These are phyloP conservation scores for Melospiza melodia DNA, from an alignment of 2,113 vertebrate species.

Conservation along the genomic window DNA sequence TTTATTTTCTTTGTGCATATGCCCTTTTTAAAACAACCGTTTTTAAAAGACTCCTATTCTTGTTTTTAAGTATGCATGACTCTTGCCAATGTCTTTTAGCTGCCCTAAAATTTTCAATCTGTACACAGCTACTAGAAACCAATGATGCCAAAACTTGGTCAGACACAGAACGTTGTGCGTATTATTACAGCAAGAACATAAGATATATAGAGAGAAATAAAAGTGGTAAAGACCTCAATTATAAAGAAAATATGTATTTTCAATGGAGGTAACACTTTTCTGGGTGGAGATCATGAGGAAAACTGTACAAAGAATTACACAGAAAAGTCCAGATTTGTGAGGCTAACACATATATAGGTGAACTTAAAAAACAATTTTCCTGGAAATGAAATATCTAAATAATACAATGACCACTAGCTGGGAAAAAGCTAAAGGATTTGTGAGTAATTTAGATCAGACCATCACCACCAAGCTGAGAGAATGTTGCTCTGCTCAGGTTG, in stretches of 20 bases:
- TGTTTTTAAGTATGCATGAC: background rate
- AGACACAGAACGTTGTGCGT: background rate
- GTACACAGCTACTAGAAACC: background rate
- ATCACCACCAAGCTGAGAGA: background rate
- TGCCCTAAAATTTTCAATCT: background rate
- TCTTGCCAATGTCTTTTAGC: background rate
- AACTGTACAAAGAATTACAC: background rate
- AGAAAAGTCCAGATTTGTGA: background rate
- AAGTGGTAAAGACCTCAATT: background rate
- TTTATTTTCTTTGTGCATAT: background rate
- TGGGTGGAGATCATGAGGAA: background rate
- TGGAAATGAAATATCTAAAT: background rate
- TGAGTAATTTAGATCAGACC: background rate
- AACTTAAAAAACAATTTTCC: background rate
- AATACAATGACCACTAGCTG: background rate
- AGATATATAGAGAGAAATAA: background rate
- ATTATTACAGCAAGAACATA: background rate
- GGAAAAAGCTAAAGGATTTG: background rate
- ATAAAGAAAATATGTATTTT: background rate
- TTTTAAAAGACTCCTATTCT: background rate
- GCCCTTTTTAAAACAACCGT: background rate
- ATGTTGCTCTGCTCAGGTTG: background rate
- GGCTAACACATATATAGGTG: background rate
- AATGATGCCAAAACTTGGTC: background rate
- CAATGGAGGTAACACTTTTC: background rate